Percentiles rank a stretch among this genome's conserved stretches.
Evolutionary conservation across 2,888 invertebrate genomes (phyloP).

Genomic region (Cylloceria caligata): DNA sequence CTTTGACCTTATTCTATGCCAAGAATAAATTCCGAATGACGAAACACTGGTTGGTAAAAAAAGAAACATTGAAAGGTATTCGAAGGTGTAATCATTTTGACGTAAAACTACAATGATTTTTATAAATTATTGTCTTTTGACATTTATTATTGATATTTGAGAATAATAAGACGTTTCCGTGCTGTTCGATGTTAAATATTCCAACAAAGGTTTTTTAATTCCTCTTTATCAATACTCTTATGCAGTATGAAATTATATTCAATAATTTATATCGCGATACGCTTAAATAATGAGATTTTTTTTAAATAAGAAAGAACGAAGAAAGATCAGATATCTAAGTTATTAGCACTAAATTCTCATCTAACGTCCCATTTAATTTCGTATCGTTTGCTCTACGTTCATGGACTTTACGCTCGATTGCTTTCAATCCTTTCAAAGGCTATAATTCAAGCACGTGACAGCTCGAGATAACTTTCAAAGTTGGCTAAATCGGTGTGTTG

Average conservation of each 20-base stretch:
- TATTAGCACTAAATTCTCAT: constrained; percentile 28
- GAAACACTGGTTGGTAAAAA: background rate
- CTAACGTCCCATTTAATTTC: constrained; percentile 26
- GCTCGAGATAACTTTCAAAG: constrained; percentile 56
- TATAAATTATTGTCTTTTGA: too few relatives aligned
- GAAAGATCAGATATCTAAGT: constrained; percentile 6
- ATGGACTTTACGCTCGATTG: constrained; percentile 36
- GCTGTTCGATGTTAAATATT: too few relatives aligned
- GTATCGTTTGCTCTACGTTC: constrained; percentile 18
- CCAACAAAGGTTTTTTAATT: background rate
- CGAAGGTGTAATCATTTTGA: too few relatives aligned
- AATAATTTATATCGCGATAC: background rate
- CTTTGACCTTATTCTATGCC: background rate
- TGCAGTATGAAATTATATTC: background rate
- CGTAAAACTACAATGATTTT: too few relatives aligned
- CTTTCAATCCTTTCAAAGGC: constrained; percentile 31
- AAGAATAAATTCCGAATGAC: background rate
- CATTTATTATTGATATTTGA: too few relatives aligned
- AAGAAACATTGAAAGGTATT: too few relatives aligned
- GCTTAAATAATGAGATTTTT: constrained; percentile 17
- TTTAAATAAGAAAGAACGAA: background rate
- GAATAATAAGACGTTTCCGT: too few relatives aligned
- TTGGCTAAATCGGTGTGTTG: constrained; percentile 29
- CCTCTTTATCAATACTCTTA: background rate
- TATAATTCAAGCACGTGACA: constrained; percentile 46